Evolutionary conservation across 2,888 invertebrate genomes (phyloP), one percentile per base, ranked within the genome.

Genomic region (Hyppa rectilinea): DNA sequence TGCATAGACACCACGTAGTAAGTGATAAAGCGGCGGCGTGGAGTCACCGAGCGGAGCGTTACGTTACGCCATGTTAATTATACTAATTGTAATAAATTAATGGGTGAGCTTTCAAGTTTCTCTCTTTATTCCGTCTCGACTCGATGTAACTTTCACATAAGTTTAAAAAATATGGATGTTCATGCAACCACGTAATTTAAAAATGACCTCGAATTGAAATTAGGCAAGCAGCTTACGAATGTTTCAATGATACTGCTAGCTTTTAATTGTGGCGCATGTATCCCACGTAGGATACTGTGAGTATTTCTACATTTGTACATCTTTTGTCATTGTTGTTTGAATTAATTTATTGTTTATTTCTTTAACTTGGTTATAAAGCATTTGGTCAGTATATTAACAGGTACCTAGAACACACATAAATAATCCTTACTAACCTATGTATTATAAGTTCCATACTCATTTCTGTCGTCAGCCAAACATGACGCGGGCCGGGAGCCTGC

Each of bases 11-110:
- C 38, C 78, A 67, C 73, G 68, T 70, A 71, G 78, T 71, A 76
- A 80, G 75, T 55, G 68, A 68, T 81, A 79, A 55, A 75, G 65
- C 77, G 78, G 82, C 83, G 85, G 83, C 84, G 84, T 81, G 86
- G 85, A 87, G 78, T 82, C 88, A 89, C 87, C 77, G 77, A 78
- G 81, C 80, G 81, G 85, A 90, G 87, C 87, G 86, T 87, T 87
- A 86, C 90, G 91, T 91, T 92, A 91, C 91, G 90, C 90, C 87
- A 87, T 88, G 92, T 87, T 93, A 92, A 93, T 93, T 93, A 92
- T 90, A 91, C 87, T 92, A 92, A 94, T 94, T 93, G 91, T 89
- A 90, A 90, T 90, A 90, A 85, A 90, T 89, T 90, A 90, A 91
- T 88, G 88, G 86, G 81, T 81, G 87, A 90, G 91, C 89, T 90